Evolutionary conservation across 2,797 vertebrate genomes (phyloP), one percentile per base, ranked within the genome.

Genomic region (Manis javanica): DNA sequence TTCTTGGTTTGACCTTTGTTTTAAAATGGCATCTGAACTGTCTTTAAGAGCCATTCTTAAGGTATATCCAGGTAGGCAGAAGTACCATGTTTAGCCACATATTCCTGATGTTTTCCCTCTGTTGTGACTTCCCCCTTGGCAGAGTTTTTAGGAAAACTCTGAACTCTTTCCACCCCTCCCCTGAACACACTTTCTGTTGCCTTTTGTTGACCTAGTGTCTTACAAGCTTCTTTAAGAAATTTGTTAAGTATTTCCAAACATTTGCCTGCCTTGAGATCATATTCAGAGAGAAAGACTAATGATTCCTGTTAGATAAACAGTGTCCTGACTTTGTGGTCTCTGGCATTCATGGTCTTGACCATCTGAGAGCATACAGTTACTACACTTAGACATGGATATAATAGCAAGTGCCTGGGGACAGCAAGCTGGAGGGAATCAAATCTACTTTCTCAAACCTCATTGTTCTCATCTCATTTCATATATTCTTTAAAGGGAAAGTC

Each of bases 161-260:
- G 78, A 92, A 85, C 16, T 90, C 51, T 63, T 64, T 46, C 3
- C 1, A 14, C 46, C 19, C 29, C 42, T 91, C 8, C 51, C 16
- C 16, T 91, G 29, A 96, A 72, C 4, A 92, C 14, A 3, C 51
- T 87, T 69, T 89, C 75, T 95, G 5, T 96, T 82, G 37, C 81
- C 81, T 93, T 86, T 81, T 71, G 46, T 93, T 93, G 24, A 81
- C 26, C 14, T 94, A 81, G 18, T 61, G 23, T 81, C 46, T 78
- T 87, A 3, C 26, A 61, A 42, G 6, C 82, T 93, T 91, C 69
- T 93, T 31, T 68, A 92, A 90, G 71, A 90, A 37, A 3, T 82
- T 75, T 64, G 14, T 72, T 77, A 83, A 26, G 24, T 90, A 69
- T 84, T 97, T 95, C 81, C 13, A 84, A n/a, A 83, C 34, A 78